phyloP scores from a whole-genome alignment of 2,797 vertebrate species.

The Podargus strigoides region DNA sequence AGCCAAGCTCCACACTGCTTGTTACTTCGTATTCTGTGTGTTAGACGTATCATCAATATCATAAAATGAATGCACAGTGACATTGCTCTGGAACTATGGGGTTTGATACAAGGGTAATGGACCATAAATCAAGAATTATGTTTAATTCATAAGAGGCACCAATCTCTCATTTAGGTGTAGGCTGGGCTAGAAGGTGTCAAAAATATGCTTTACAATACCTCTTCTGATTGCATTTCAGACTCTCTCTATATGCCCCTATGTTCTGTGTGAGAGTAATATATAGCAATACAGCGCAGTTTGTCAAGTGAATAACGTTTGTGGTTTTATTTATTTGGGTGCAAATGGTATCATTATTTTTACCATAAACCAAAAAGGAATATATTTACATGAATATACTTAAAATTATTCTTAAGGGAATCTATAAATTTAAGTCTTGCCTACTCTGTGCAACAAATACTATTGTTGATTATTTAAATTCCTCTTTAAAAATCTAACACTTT shows the following conservation, averaged over 20 bases:
- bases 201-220: conserved; percentile 73
- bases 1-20: conserved; percentile 34
- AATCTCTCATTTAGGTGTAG: conserved; percentile 69
- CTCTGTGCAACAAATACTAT: not conserved
- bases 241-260: conserved; percentile 22
- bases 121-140: conserved; percentile 78
- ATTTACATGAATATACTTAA: conserved; percentile 51
- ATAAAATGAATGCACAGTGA: conserved; percentile 76
- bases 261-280: conserved; percentile 62
- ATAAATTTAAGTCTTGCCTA: not conserved
- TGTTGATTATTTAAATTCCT: not conserved
- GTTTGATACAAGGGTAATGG: conserved; percentile 73
- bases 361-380: conserved; percentile 8
- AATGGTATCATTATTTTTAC: conserved; percentile 56
- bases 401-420: conserved; percentile 22
- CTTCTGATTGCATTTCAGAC: conserved; percentile 69
- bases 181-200: conserved; percentile 69
- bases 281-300: conserved; percentile 40
- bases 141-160: conserved; percentile 79
- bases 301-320: conserved; percentile 60
- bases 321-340: conserved; percentile 58
- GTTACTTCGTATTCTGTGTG: conserved; percentile 66
- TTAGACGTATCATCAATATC: conserved; percentile 74
- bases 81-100: conserved; percentile 71
- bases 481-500: not conserved